Base-by-base conservation (phyloP, 1,140 invertebrate genomes). In the Argopecten irradians region DNA sequence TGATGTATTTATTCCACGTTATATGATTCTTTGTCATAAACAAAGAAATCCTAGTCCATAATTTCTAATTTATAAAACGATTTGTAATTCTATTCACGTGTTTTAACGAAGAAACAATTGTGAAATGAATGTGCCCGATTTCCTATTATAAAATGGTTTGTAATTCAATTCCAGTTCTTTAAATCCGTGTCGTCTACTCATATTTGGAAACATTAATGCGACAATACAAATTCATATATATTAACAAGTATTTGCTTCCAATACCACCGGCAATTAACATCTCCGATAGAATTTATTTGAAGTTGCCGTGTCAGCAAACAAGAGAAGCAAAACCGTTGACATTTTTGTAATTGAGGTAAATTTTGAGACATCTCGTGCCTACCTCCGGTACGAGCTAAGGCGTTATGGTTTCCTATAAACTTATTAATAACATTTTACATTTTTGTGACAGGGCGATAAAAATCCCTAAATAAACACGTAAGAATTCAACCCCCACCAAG, bases 281-380 rank as follows among this genome's bases (percentile, higher is more conserved):
- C 55, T 71, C 55, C 22, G 28, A 71, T 71, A 71, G 55, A 71
- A 71, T 71, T n/a, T 71, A 71, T 71, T 71, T 71, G 55, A 71
- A 71, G 55, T 71, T 71, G 28, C 5, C 55, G 55, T 71, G 55
- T 71, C 55, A 71, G 55, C 16, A 71, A 71, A 71, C 55, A 71
- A 71, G 8, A 11, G 1, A 5, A 5, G 8, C 55, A n/a, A 71
- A 5, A 71, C 22, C 55, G 55, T 71, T 71, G 55, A 71, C 55
- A 71, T 71, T 71, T 71, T 71, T 71, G 55, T 71, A 71, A 71
- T 71, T 71, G 55, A 71, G 55, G 55, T 71, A 71, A 71, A 71
- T 71, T 71, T 71, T n/a, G 55, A 71, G 55, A 28, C 55, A 71
- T 2, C n/a, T 71, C 55, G 55, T 71, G 28, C 55, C 55, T 71